Percentiles rank a stretch among this genome's conserved stretches.
phyloP scores from a whole-genome alignment of 2,888 invertebrate genomes.

The Xylota sylvarum region DNA sequence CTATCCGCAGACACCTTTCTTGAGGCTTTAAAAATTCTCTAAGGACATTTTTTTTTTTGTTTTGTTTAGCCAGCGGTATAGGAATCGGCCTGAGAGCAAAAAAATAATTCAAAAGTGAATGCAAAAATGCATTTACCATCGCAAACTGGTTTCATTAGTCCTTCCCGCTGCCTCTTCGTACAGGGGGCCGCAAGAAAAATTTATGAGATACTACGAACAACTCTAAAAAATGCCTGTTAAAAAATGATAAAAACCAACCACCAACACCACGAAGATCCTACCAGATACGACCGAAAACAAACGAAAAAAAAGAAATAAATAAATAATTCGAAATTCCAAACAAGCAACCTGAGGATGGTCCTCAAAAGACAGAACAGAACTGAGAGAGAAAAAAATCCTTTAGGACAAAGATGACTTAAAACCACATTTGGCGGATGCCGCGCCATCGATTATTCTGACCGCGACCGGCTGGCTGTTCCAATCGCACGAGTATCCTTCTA shows the following conservation, averaged over 20 bases:
- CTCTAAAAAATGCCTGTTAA: conserved; percentile 56
- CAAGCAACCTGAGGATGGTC: conserved; percentile 50
- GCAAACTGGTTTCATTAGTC: conserved; percentile 73
- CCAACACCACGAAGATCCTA: conserved; percentile 59
- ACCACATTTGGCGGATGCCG: conserved; percentile 72
- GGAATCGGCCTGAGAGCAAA: conserved; percentile 18
- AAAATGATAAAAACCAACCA: conserved; percentile 64
- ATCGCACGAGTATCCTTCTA: conserved; percentile 32
- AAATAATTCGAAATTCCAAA: conserved; percentile 57
- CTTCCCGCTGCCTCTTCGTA: conserved; percentile 14
- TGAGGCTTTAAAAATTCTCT: conserved; percentile 54
- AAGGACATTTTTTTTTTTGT: too few relatives aligned
- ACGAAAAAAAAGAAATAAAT: conserved; percentile 20
- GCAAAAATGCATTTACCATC: conserved; percentile 72
- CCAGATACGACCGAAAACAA: conserved; percentile 28
- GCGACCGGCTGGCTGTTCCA: conserved; percentile 20
- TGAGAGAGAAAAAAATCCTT: conserved; percentile 37
- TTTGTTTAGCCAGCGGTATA: conserved; percentile 45
- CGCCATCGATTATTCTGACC: conserved; percentile 57
- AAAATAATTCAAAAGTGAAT: conserved; percentile 50
- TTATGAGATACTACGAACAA: conserved; percentile 70
- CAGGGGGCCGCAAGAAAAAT: conserved; percentile 34
- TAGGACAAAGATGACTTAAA: conserved; percentile 74
- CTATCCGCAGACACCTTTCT: conserved; percentile 51
- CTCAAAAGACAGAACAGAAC: conserved; percentile 7